Conservation (phyloP, 2,113 vertebrate species). For the Zapornia atra region DNA sequence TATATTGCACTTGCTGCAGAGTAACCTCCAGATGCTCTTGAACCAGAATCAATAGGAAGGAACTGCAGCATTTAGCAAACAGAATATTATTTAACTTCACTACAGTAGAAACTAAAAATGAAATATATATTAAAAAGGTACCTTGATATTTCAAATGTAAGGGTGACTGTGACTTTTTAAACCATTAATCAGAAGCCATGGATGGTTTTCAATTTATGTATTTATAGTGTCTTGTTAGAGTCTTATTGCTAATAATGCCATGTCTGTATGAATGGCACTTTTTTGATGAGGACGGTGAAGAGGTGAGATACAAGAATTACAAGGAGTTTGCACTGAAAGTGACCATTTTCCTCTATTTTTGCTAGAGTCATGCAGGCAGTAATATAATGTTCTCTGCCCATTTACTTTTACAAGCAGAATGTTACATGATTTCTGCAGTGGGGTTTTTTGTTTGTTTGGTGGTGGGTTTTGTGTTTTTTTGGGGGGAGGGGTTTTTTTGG, state of each 20-base stretch:
- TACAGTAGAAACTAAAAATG: background rate
- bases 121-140: background rate
- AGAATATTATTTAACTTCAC: slow-evolving; percentile 13
- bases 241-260: background rate
- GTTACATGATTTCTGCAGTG: background rate
- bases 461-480: no score
- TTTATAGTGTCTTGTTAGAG: background rate
- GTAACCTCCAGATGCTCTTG: background rate
- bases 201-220: background rate
- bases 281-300: background rate
- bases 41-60: slow-evolving; percentile 18
- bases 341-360: background rate
- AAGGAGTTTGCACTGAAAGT: slow-evolving; percentile 15
- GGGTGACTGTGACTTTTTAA: background rate
- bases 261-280: background rate
- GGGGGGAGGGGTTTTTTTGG: no score
- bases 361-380: background rate
- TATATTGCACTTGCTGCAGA: background rate
- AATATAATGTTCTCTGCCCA: background rate
- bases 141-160: background rate
- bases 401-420: slow-evolving; percentile 25
- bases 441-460: no score
- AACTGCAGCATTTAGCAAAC: slow-evolving; percentile 22
- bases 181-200: background rate
- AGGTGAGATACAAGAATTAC: background rate